Base-by-base conservation (phyloP, 2,113 vertebrate genomes). In the Heliornis fulica region DNA sequence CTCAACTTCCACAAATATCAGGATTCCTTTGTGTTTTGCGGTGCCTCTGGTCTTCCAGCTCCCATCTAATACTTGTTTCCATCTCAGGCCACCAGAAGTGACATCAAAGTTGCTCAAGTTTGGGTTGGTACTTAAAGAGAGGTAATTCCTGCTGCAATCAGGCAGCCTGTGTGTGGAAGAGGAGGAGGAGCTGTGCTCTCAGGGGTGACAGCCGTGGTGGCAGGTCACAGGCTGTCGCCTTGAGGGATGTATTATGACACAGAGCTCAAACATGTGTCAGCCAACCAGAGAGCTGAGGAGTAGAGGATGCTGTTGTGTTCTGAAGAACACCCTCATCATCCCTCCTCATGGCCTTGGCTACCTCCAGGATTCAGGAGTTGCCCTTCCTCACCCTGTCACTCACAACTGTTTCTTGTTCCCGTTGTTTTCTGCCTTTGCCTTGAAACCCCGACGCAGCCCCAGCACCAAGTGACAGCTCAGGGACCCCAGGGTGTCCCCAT, bases 201-300 rank as follows among this genome's bases (percentile, higher is more conserved):
- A 15, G 21, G 15, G 19, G n/a, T 3, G 31, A 4, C 0, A 14
- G 66, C 41, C 7, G 11, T 2, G 3, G 31, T 10, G 34, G 31
- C 4, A 10, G 31, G 36, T 15, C 4, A 4, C 29, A 10, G 48
- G 31, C 36, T 41, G 40, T 31, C 9, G 1, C 36, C 53, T 31
- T 15, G 2, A 4, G 16, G 53, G 20, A 17, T 13, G 3, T 21
- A 7, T 36, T 36, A 13, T 0, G 0, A 25, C 16, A 4, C 1
- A 2, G 34, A 29, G 41, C n/a, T 23, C n/a, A n/a, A n/a, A n/a
- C n/a, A n/a, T n/a, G n/a, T n/a, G n/a, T n/a, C n/a, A n/a, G n/a
- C n/a, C n/a, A 45, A 8, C 21, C 26, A 29, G 38, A 29, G 15
- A 13, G 18, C 9, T 59, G 20, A 9, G 3, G 29, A 25, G 16